Evolutionary conservation across 2,113 vertebrate genomes (phyloP).

Genomic region (Callocephalon fimbriatum): DNA sequence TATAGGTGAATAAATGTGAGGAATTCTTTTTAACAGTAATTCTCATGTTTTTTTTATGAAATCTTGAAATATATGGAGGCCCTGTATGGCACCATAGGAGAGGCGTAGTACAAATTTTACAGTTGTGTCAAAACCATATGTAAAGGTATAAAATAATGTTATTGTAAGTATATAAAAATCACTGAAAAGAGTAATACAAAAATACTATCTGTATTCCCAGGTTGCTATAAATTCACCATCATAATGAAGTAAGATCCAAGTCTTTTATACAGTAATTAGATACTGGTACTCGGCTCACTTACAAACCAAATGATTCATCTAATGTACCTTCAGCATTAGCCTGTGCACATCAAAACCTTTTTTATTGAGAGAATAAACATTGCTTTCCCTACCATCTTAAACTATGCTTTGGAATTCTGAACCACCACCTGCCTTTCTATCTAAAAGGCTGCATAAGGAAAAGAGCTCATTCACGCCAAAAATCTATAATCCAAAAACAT

Average conservation of each 20-base stretch:
- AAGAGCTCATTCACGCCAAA: neutral
- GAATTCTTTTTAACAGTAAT: neutral
- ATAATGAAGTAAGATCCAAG: constrained; percentile 3
- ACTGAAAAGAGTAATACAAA: neutral
- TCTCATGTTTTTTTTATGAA: neutral
- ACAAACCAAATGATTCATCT: neutral
- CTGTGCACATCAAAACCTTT: neutral
- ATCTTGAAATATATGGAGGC: neutral
- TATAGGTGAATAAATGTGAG: neutral
- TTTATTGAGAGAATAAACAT: neutral
- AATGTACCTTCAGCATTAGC: neutral
- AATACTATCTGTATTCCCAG: neutral
- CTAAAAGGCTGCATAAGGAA: neutral
- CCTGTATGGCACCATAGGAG: neutral
- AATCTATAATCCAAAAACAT: constrained; percentile 2
- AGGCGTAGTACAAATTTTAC: neutral
- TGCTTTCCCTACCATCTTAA: neutral
- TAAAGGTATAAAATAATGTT: neutral
- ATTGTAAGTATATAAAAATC: neutral
- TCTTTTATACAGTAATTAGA: neutral
- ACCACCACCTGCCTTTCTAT: neutral
- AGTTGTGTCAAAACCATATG: neutral
- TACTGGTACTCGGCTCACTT: neutral
- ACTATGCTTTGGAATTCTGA: neutral
- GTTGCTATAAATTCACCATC: neutral